Evolutionary conservation across 2,113 vertebrate genomes (phyloP), one percentile per base, ranked within the genome.

Genomic region (Aegypius monachus): DNA sequence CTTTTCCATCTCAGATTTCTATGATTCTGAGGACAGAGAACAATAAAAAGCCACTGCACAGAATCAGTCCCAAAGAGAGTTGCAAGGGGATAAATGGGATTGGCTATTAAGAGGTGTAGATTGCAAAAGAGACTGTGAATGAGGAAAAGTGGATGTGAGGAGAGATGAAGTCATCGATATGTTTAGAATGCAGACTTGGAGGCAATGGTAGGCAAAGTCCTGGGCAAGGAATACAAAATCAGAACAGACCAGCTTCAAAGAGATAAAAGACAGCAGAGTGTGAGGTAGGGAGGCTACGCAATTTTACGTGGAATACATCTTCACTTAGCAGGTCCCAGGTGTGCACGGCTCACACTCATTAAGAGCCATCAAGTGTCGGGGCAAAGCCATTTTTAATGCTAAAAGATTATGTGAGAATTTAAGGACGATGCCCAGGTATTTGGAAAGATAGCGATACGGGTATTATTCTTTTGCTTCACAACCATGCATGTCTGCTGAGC

Each of bases 1-100:
- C 70, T 88, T 96, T 95, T 96, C 74, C 95, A 74, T 93, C 93
- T 97, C 94, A 95, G 45, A 91, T 96, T 95, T 97, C 96, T 93
- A 63, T 29, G 81, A 81, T 92, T 94, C 81, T 78, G 79, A 96
- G 53, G 90, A 85, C 58, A 89, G 47, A 94, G 82, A 94, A 95
- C 88, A 97, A 96, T 95, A 89, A 92, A 96, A 95, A 95, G 74
- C 61, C 83, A 88, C 85, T 73, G 70, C 42, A 94, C n/a, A 94
- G 45, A 85, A 87, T 80, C 62, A 91, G 0, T 86, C 56, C 70
- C 93, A 93, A 78, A 70, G 86, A 77, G 84, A 80, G 14, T 11
- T 90, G 38, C 48, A 82, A 26, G 50, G 32, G 34, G 61, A 59
- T 94, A 81, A 86, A 83, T 15, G 40, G 52, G n/a, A 82, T 36